phyloP scores from a whole-genome alignment of 2,888 invertebrate genomes.

The Lobophora halterata region DNA sequence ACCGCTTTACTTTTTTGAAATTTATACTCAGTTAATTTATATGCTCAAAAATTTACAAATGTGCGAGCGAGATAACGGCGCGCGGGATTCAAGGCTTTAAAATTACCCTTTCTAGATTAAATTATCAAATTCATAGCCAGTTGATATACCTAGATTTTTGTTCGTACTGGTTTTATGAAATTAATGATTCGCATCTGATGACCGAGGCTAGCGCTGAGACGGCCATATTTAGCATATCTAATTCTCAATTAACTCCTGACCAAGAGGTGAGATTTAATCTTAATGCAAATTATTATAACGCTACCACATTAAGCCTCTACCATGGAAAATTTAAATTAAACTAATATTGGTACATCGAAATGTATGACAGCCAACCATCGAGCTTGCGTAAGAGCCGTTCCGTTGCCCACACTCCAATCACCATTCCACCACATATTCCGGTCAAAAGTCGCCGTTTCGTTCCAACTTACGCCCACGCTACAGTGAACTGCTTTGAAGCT shows the following conservation, averaged over 20 bases:
- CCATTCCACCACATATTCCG: too few relatives aligned
- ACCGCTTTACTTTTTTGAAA: too few relatives aligned
- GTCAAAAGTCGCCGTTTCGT: conserved; percentile 42
- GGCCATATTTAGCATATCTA: conserved; percentile 28
- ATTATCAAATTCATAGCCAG: conserved; percentile 6
- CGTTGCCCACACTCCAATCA: conserved; percentile 37
- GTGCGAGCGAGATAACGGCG: too few relatives aligned
- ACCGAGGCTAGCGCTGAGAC: conserved; percentile 24
- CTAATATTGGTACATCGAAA: conserved; percentile 19
- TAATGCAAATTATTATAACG: conserved; percentile 31
- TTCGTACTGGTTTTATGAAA: conserved; percentile 16
- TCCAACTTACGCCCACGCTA: conserved; percentile 36
- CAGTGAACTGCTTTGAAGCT: conserved; percentile 12
- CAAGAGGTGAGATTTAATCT: conserved; percentile 30
- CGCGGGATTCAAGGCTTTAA: too few relatives aligned
- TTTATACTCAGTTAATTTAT: too few relatives aligned
- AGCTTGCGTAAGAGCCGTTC: conserved; percentile 36
- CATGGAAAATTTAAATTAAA: conserved; percentile 24
- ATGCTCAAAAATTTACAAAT: too few relatives aligned
- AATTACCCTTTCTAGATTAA: conserved; percentile 13
- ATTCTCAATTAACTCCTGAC: conserved; percentile 33
- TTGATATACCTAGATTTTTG: conserved; percentile 3
- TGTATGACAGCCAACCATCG: conserved; percentile 21
- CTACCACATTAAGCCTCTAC: conserved; percentile 19
- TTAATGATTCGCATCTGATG: conserved; percentile 10